Evolutionary conservation across 2,113 vertebrate genomes (phyloP).

Genomic region (Camelus bactrianus): DNA sequence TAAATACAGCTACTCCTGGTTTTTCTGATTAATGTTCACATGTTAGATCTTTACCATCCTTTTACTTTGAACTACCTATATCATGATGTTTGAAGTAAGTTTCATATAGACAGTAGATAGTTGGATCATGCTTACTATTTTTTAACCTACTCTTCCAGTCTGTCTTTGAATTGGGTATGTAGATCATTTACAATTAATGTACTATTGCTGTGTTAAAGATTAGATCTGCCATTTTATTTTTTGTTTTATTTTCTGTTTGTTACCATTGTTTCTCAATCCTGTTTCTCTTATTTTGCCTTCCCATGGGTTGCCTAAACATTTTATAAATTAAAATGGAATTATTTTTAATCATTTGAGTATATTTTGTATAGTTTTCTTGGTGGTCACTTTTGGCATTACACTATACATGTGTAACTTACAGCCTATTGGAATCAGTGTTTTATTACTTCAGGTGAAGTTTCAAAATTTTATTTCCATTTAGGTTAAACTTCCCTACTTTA

Average conservation of each 20-base stretch:
- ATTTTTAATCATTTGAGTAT: background rate
- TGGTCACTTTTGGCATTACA: background rate
- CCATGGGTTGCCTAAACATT: background rate
- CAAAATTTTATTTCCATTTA: background rate
- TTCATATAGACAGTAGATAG: background rate
- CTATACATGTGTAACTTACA: background rate
- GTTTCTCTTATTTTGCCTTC: background rate
- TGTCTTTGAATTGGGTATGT: background rate
- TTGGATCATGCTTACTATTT: background rate
- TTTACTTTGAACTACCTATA: background rate
- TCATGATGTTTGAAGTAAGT: background rate
- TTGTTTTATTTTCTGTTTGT: background rate
- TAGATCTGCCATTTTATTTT: background rate
- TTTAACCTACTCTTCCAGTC: background rate
- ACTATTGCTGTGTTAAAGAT: background rate
- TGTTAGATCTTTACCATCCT: background rate
- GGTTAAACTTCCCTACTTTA: background rate
- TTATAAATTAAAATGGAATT: background rate
- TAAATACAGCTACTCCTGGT: background rate
- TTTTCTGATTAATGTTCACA: background rate
- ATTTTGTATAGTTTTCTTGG: background rate
- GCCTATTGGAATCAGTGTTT: background rate
- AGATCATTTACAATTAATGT: background rate
- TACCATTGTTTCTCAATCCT: background rate
- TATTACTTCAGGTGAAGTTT: background rate